Evolutionary conservation across 2,888 invertebrate genomes (phyloP).

Genomic region (Andricus curvator): DNA sequence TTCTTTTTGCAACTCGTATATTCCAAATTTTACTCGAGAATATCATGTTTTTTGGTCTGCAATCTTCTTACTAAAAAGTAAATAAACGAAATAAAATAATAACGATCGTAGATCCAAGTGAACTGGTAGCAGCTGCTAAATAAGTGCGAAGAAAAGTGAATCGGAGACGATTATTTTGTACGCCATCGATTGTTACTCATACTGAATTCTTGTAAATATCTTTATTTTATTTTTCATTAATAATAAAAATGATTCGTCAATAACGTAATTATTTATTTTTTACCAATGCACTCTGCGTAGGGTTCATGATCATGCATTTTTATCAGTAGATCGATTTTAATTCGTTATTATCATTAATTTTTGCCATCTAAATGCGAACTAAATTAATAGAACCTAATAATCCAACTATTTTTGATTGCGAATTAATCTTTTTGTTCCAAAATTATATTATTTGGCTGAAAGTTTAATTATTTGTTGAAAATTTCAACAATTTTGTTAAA

Average conservation of each 20-base stretch:
- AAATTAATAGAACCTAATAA: no score
- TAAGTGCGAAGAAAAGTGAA: constrained; percentile 25
- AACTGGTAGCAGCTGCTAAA: constrained; percentile 55
- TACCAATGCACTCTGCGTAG: constrained; percentile 71
- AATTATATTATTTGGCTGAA: no score
- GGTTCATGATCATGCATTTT: constrained; percentile 71
- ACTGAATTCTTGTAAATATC: constrained; percentile 77
- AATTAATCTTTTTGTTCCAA: no score
- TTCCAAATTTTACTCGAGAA: background rate
- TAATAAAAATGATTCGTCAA: constrained; percentile 79
- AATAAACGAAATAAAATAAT: no score
- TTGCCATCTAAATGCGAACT: constrained; percentile 43
- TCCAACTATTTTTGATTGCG: no score
- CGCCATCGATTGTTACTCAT: constrained; percentile 65
- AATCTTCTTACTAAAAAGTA: background rate
- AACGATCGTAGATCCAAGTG: constrained; percentile 56
- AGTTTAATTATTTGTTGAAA: no score
- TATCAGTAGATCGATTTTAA: no score
- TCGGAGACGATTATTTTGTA: constrained; percentile 42
- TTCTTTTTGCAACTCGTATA: no score
- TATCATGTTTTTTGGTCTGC: background rate
- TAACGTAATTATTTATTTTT: constrained; percentile 78
- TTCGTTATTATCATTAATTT: no score
- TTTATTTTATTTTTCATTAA: constrained; percentile 78
- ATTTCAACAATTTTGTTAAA: no score